Evolutionary conservation across 2,797 vertebrate genomes (phyloP).

Genomic region (Atherinosoma microstoma): DNA sequence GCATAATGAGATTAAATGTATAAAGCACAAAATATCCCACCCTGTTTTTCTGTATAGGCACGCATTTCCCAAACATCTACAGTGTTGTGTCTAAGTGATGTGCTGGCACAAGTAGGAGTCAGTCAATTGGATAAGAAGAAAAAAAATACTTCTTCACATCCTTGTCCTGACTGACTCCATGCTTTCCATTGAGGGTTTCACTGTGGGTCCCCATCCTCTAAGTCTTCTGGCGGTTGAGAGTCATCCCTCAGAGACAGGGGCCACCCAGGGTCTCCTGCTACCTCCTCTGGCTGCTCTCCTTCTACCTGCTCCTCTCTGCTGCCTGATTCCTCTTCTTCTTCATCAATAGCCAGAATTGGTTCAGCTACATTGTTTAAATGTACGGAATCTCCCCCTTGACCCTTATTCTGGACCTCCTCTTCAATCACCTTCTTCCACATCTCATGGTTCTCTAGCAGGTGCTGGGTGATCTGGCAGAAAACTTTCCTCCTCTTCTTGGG

Average conservation of each 20-base stretch:
- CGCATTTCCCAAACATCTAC: slow-evolving; percentile 93
- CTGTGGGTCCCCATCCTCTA: slow-evolving; percentile 59
- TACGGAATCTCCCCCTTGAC: slow-evolving; percentile 77
- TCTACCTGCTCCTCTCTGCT: slow-evolving; percentile 80
- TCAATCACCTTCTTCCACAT: slow-evolving; percentile 99
- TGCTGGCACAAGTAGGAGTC: slow-evolving; percentile 89
- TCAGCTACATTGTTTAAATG: slow-evolving; percentile 86
- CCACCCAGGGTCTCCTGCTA: slow-evolving; percentile 69
- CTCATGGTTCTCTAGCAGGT: slow-evolving; percentile 95
- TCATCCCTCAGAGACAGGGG: slow-evolving; percentile 54
- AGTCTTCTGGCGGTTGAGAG: slow-evolving; percentile 60
- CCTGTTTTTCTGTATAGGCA: slow-evolving; percentile 86
- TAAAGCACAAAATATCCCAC: slow-evolving; percentile 79
- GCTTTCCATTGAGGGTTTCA: slow-evolving; percentile 63
- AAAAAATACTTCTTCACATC: slow-evolving; percentile 72
- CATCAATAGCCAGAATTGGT: slow-evolving; percentile 92
- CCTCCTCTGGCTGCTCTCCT: slow-evolving; percentile 74
- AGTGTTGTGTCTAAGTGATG: slow-evolving; percentile 99
- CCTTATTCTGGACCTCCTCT: slow-evolving; percentile 85
- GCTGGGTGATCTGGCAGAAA: slow-evolving; percentile 96
- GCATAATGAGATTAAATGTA: slow-evolving; percentile 74
- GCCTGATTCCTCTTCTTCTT: slow-evolving; percentile 94
- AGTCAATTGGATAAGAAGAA: slow-evolving; percentile 77
- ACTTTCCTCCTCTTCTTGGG: slow-evolving; percentile 90
- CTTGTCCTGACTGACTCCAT: slow-evolving; percentile 67